These are phyloP conservation scores for Anguilla anguilla DNA, from an alignment of 2,797 vertebrate species.

Conservation along the genomic window DNA sequence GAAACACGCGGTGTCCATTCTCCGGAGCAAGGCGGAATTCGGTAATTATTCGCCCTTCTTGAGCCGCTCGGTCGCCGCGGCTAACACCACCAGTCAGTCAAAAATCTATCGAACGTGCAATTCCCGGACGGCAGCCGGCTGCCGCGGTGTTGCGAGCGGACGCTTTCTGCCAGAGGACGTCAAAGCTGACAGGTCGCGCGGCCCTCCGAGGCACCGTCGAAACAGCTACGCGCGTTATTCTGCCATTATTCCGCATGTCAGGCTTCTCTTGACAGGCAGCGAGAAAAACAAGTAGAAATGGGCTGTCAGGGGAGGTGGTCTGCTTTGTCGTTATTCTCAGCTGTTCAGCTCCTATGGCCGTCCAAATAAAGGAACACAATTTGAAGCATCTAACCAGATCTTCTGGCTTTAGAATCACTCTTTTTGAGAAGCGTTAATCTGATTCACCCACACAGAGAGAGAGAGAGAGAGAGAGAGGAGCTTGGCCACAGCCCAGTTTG, in stretches of 20 bases:
- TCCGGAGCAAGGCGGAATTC: neutral
- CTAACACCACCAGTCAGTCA: neutral
- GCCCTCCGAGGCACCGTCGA: neutral
- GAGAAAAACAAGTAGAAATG: neutral
- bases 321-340: neutral
- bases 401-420: neutral
- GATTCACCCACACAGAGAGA: no score
- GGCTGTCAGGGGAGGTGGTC: neutral
- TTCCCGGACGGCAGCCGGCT: neutral
- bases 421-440: no score
- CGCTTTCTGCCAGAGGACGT: neutral
- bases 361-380: neutral
- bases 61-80: neutral
- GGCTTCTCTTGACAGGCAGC: neutral
- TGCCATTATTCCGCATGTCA: neutral
- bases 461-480: no score
- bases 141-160: neutral
- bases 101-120: neutral
- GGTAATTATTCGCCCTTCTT: neutral
- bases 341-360: neutral
- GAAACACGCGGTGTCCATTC: neutral
- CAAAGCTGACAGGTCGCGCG: neutral
- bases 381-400: neutral
- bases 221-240: neutral
- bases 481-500: neutral